Evolutionary conservation across 2,797 vertebrate genomes (phyloP), one percentile per base, ranked within the genome.

Genomic region (Syndactyla subalaris): DNA sequence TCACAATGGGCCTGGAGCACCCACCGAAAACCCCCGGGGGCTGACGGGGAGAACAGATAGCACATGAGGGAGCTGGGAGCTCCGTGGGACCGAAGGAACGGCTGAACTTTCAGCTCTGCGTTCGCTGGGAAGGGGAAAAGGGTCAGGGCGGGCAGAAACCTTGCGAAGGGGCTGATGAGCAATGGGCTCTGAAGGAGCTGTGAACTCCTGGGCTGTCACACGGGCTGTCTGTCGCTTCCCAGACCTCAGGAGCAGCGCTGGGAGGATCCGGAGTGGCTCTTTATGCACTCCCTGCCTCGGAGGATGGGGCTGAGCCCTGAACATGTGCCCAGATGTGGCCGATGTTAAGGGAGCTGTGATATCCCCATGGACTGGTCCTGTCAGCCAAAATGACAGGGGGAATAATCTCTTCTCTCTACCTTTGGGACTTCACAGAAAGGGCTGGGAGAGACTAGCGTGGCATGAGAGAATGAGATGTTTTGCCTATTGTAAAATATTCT

Each of bases 401-500:
- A 19, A 27, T 26, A 38, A 29, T 46, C 49, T 66, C 62, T 16
- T 14, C 48, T 36, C 36, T 41, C 46, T n/a, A n/a, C 58, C 62
- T 83, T 39, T 14, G 49, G 86, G 36, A 27, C 20, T 61, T 71
- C 6, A 34, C 70, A 3, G 76, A 27, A 77, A 32, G 46, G 52
- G 8, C 61, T 46, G 84, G 79, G 66, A 93, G 62, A 71, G 61
- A 22, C 10, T 36, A 38, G 46, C 1, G 8, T 10, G 92, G 30
- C 76, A 29, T 74, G 75, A 41, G 72, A 77, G 85, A 66, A 67
- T 7, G 49, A 89, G 84, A 7, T 92, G 74, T 46, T 93, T 95
- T 88, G 61, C 93, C 94, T 90, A 41, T 38, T 85, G 2, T 89
- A 80, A 81, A 91, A 73, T 93, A 92, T 91, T 84, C 63, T 17